phyloP scores from a whole-genome alignment of 2,888 invertebrate genomes.

The Unio pictorum region DNA sequence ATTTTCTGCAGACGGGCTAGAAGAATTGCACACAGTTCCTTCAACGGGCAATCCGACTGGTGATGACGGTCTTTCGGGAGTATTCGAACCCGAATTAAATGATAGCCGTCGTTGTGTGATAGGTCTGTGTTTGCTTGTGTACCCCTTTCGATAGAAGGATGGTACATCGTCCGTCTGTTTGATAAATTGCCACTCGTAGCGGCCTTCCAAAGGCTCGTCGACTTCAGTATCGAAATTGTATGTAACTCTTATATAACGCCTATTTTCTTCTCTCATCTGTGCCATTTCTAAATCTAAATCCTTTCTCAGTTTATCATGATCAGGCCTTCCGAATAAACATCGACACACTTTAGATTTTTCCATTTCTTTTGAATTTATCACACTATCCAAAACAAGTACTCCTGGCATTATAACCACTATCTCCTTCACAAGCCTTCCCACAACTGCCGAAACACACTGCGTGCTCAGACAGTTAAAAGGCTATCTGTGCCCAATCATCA shows the following conservation, averaged over 20 bases:
- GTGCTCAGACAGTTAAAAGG: no score
- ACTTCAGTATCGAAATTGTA: slow-evolving; percentile 29
- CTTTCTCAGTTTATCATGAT: slow-evolving; percentile 22
- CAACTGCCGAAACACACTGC: no score
- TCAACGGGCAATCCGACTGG: no score
- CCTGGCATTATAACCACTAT: no score
- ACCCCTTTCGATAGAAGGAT: slow-evolving; percentile 16
- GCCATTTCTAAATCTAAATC: slow-evolving; percentile 14
- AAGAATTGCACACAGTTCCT: no score
- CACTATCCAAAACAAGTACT: no score
- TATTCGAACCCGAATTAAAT: slow-evolving; percentile 1
- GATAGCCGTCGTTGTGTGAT: not conserved
- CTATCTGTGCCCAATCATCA: no score
- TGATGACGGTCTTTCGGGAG: not conserved
- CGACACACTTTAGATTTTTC: slow-evolving; percentile 19
- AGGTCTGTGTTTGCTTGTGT: slow-evolving; percentile 3
- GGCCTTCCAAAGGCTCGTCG: slow-evolving; percentile 21
- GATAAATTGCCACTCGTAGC: slow-evolving; percentile 22
- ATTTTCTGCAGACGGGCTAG: no score
- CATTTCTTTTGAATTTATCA: slow-evolving; percentile 6
- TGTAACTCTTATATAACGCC: slow-evolving; percentile 8
- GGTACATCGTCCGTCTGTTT: slow-evolving; percentile 19
- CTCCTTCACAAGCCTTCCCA: no score
- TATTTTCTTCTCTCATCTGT: slow-evolving; percentile 16
- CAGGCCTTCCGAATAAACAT: slow-evolving; percentile 29